A percentile compares a stretch with the other conserved stretches of the same genome.
Conservation (phyloP, 2,113 vertebrate species). For the Chionodraco myersi region DNA sequence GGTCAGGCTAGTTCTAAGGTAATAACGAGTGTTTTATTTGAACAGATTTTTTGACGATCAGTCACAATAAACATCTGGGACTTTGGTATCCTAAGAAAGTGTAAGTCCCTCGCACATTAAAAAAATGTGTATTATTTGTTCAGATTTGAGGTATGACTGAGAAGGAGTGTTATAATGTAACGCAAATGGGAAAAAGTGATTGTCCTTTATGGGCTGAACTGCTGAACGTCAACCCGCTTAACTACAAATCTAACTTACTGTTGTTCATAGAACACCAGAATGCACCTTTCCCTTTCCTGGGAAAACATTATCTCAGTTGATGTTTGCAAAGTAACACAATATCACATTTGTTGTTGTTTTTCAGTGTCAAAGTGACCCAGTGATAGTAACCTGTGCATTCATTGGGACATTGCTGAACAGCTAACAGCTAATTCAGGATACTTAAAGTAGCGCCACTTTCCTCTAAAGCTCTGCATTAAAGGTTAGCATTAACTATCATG, state of each 20-base stretch:
- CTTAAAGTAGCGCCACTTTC: no score
- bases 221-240: background rate
- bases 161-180: background rate
- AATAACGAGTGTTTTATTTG: background rate
- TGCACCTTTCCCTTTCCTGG: background rate
- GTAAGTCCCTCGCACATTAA: background rate
- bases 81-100: background rate
- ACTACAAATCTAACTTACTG: background rate
- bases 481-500: slow-evolving; percentile 16
- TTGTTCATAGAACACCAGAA: background rate
- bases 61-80: background rate
- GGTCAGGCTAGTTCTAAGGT: background rate
- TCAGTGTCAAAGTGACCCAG: background rate
- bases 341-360: no score
- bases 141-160: background rate
- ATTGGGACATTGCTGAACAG: no score
- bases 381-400: no score
- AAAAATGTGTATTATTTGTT: background rate
- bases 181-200: background rate
- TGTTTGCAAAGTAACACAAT: no score
- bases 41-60: background rate
- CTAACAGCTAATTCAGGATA: no score
- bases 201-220: background rate
- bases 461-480: slow-evolving; percentile 6
- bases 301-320: no score